phyloP scores from a whole-genome alignment of 2,797 vertebrate species.

The Sebastes elongatus region DNA sequence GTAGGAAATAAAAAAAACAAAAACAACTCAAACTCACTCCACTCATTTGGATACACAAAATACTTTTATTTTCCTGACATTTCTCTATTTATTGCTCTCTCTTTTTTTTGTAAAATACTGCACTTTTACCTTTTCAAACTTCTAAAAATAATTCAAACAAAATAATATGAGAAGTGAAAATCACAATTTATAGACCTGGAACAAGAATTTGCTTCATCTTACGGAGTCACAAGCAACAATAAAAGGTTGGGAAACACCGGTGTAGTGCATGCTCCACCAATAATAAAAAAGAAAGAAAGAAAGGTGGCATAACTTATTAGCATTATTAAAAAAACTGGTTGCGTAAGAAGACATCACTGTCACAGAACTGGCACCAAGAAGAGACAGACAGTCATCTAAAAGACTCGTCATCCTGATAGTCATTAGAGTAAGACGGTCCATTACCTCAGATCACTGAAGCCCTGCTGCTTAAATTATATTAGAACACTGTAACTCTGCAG shows the following conservation, averaged over 20 bases:
- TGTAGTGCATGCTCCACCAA: neutral
- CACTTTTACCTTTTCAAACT: neutral
- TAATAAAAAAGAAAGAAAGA: neutral
- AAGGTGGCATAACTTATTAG: constrained; percentile 54
- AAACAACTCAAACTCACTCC: neutral
- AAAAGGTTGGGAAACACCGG: neutral
- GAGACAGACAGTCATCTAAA: constrained; percentile 6
- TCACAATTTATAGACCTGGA: neutral
- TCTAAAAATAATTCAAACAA: neutral
- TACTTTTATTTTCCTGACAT: neutral
- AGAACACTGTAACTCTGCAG: constrained; percentile 43
- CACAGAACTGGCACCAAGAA: neutral
- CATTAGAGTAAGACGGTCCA: constrained; percentile 9
- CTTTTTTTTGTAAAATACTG: neutral
- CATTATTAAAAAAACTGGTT: constrained; percentile 25
- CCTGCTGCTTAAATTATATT: constrained; percentile 51
- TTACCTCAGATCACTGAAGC: constrained; percentile 22
- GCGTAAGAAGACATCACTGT: neutral
- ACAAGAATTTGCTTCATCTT: neutral
- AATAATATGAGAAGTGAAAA: neutral
- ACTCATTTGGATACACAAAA: neutral
- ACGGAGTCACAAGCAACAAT: neutral
- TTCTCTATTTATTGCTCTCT: neutral
- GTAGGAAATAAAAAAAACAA: neutral
- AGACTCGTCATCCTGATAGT: constrained; percentile 8